Evolutionary conservation across 2,113 vertebrate genomes (phyloP).

Genomic region (Oreochromis niloticus): DNA sequence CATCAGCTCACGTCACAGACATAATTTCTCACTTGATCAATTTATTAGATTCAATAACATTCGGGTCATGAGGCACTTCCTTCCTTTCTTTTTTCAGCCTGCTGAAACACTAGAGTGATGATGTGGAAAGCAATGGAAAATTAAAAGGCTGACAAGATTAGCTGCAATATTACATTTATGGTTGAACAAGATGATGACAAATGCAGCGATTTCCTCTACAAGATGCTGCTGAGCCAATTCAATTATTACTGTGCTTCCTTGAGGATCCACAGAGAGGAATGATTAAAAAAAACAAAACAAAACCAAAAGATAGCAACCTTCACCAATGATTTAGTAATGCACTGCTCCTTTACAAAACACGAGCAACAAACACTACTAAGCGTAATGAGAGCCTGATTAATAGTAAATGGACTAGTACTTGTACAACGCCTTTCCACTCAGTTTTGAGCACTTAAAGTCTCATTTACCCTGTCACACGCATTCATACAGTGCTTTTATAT

Average conservation of each 20-base stretch:
- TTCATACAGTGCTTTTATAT: background rate
- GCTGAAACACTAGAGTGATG: background rate
- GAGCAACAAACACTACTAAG: background rate
- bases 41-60: background rate
- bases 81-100: background rate
- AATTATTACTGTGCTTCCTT: constrained; percentile 12
- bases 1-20: background rate
- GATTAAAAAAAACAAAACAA: background rate
- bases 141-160: constrained; percentile 43
- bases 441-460: background rate
- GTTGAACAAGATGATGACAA: constrained; percentile 31
- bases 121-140: constrained; percentile 3
- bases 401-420: background rate
- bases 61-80: background rate
- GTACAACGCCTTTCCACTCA: background rate
- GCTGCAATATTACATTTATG: background rate
- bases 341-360: background rate
- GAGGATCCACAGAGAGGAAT: background rate
- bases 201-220: constrained; percentile 14
- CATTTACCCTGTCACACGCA: background rate
- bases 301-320: background rate
- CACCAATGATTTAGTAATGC: background rate
- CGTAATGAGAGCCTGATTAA: background rate
- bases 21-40: background rate
- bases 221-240: background rate